These are phyloP conservation scores for Drosophila leonis DNA, from an alignment of 2,888 invertebrate genomes.

Conservation along the genomic window DNA sequence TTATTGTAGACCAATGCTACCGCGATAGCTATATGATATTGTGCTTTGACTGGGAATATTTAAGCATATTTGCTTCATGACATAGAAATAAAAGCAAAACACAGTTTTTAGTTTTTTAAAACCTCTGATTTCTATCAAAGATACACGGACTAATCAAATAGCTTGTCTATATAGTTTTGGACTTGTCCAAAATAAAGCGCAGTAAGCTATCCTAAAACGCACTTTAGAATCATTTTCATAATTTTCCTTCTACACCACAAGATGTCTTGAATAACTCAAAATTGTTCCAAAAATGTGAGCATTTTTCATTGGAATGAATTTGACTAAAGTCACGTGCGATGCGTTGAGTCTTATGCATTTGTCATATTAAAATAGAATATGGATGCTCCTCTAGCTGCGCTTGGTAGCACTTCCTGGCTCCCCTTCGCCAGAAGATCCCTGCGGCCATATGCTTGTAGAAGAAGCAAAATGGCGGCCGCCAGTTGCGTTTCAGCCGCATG, in stretches of 20 bases:
- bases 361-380: slow-evolving; percentile 54
- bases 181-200: not conserved
- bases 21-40: too few relatives aligned
- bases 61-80: too few relatives aligned
- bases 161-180: not conserved
- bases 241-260: not conserved
- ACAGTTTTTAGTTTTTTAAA: too few relatives aligned
- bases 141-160: not conserved
- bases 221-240: not conserved
- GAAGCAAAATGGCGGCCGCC: slow-evolving; percentile 51
- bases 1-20: too few relatives aligned
- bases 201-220: not conserved
- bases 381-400: slow-evolving; percentile 22
- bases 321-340: slow-evolving; percentile 68
- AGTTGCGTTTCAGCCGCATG: slow-evolving; percentile 31
- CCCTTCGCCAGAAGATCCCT: slow-evolving; percentile 17
- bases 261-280: not conserved
- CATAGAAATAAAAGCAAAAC: too few relatives aligned
- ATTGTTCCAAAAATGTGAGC: not conserved
- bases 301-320: slow-evolving; percentile 23
- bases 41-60: too few relatives aligned
- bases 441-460: slow-evolving; percentile 35
- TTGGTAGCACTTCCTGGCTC: slow-evolving; percentile 6
- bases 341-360: slow-evolving; percentile 50
- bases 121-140: too few relatives aligned